Base-by-base conservation (phyloP, 2,797 vertebrate species). In the Paramormyrops hopkinsi region DNA sequence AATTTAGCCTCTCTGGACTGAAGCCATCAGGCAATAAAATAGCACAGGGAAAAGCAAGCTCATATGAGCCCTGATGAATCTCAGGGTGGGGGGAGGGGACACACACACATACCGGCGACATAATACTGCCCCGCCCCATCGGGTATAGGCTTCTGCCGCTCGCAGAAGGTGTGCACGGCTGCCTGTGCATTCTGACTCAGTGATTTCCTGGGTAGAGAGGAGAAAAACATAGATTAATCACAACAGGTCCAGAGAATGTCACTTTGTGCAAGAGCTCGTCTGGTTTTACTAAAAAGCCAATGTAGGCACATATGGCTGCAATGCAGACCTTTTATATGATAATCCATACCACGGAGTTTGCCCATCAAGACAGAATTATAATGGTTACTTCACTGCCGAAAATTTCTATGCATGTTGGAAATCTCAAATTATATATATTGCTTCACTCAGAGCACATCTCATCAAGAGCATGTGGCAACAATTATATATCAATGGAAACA, bases 121-220 rank as follows among this genome's bases (percentile, higher is more conserved):
- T 99, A 99, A 94, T 99, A 99, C 94, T 99, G 99, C 0, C 97
- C 98, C 0, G 99, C 98, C 22, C 97, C 98, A 0, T 99, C 98
- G 0, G 98, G 99, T 90, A 99, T 98, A 11, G 98, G 97, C 51
- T 97, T 99, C 94, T 97, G 97, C 79, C 96, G 94, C 85, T 99
- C 98, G 86, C 97, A 99, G 94, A 99, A 98, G 0, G 98, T 98
- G 92, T 99, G 98, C 69, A 99, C 97, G 0, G 97, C 97, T 53
- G 98, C 97, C 14, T 97, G 96, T 33, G 96, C 96, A 89, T 94
- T 96, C 94, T 98, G 98, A 94, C 94, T 97, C 94, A 97, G 91
- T 92, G 96, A 97, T 91, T 99, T 99, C 92, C 98, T 99, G 90
- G 85, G 53, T 87, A 89, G 59, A 90, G 89, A 11, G 54, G 8